Evolutionary conservation across 2,797 vertebrate genomes (phyloP), one percentile per base, ranked within the genome.

Genomic region (Trichosurus vulpecula): DNA sequence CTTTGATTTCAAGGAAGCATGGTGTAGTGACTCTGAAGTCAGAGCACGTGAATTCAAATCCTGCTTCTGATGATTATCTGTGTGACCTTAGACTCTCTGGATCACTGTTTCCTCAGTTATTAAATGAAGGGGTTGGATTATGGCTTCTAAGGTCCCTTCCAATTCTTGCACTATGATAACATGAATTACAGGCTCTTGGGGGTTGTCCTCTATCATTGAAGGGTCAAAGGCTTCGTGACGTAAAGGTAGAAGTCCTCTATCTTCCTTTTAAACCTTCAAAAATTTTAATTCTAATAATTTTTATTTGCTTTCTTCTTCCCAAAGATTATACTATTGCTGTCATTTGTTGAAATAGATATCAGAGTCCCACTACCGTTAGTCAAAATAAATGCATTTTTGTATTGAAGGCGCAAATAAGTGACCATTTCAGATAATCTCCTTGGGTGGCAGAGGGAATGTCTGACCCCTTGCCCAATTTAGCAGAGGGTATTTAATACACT

Each of bases 391-490:
- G 52, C 5, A 22, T 9, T 52, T 54, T 16, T n/a, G 14, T 57
- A 66, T 47, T 41, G 53, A 94, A 92, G n/a, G 47, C 55, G 11
- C 9, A 94, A 51, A 90, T 91, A 19, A 14, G 22, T 61, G n/a
- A 47, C 0, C 27, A 89, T 91, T 91, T 90, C 30, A 92, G 95
- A 94, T 89, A 91, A 91, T 81, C 94, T 93, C 30, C 52, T 91
- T 94, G 52, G 27, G 30, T 31, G 55, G 51, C 3, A 52, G 92
- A 94, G 91, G 90, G 35, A 90, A 92, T 31, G 5, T 0, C 90
- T 95, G 96, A 95, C 30, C 0, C 25, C 25, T 81, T 31, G 55
- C 12, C 95, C 41, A 90, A 12, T 54, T 94, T 92, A 94, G 95
- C 10, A 52, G 61, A 96, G 90, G 47, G 2, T 52, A 92, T 92